These are phyloP conservation scores for Paramormyrops hopkinsi DNA, from an alignment of 2,797 vertebrate species.

Conservation along the genomic window DNA sequence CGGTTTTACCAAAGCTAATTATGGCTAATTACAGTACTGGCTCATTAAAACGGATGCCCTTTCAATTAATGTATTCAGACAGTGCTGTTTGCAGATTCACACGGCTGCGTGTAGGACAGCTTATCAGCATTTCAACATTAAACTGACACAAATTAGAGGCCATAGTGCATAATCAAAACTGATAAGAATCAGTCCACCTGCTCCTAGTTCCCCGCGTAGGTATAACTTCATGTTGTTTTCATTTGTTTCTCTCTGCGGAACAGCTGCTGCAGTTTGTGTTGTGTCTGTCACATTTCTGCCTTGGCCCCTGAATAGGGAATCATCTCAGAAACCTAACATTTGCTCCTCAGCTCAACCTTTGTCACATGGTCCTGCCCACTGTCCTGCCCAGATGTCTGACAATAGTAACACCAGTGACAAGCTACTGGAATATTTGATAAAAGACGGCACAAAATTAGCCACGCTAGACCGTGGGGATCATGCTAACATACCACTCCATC, in stretches of 20 bases:
- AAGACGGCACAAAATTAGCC: background rate
- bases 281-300: background rate
- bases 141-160: background rate
- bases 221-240: slow-evolving; percentile 6
- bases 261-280: background rate
- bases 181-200: slow-evolving; percentile 5
- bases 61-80: slow-evolving; percentile 2
- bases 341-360: background rate
- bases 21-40: slow-evolving; percentile 6
- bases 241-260: background rate
- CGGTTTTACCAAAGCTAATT: slow-evolving; percentile 7
- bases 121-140: background rate
- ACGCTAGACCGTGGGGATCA: background rate
- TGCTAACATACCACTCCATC: background rate
- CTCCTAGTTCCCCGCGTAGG: background rate
- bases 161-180: background rate
- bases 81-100: background rate
- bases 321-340: background rate
- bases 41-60: background rate
- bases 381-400: background rate
- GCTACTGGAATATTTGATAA: background rate
- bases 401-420: background rate
- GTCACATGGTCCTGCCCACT: background rate
- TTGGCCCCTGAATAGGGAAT: background rate
- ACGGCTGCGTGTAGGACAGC: background rate